Percentiles rank a stretch among this genome's conserved stretches.
phyloP scores from a whole-genome alignment of 2,797 vertebrate species.

The Macropodus opercularis region DNA sequence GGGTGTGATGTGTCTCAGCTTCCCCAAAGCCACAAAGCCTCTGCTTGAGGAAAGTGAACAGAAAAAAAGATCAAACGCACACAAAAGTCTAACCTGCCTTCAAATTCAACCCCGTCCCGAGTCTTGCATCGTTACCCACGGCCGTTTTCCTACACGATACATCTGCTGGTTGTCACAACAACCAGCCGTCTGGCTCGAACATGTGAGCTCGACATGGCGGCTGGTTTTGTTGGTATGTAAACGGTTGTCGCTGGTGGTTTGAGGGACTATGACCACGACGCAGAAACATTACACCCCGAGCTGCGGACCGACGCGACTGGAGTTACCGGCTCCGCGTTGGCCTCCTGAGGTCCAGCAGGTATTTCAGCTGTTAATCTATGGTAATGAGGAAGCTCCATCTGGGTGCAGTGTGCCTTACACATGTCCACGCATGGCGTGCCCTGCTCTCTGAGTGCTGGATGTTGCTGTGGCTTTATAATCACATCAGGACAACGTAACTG shows the following conservation, averaged over 20 bases:
- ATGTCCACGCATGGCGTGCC: slow-evolving; percentile 27
- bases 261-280: slow-evolving; percentile 3
- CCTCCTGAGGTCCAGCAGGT: slow-evolving; percentile 38
- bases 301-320: slow-evolving; percentile 11
- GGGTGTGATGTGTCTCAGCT: no score
- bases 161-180: slow-evolving; percentile 54
- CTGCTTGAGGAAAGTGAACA: neutral
- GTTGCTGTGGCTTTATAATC: slow-evolving; percentile 22
- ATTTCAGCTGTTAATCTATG: slow-evolving; percentile 41
- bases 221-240: slow-evolving; percentile 50
- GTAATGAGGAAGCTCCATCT: slow-evolving; percentile 45
- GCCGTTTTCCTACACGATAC: slow-evolving; percentile 20
- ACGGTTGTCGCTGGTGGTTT: slow-evolving; percentile 51
- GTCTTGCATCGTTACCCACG: slow-evolving; percentile 7
- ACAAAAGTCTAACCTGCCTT: slow-evolving; percentile 17
- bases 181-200: slow-evolving; percentile 26
- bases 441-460: slow-evolving; percentile 9
- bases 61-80: neutral
- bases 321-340: slow-evolving; percentile 21
- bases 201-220: slow-evolving; percentile 36
- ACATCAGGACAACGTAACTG: slow-evolving; percentile 25
- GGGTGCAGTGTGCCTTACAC: slow-evolving; percentile 19
- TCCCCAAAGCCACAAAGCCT: no score
- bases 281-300: slow-evolving; percentile 34
- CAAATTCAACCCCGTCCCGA: slow-evolving; percentile 18